phyloP scores from a whole-genome alignment of 2,888 invertebrate species.

The Esperia sulphurella region DNA sequence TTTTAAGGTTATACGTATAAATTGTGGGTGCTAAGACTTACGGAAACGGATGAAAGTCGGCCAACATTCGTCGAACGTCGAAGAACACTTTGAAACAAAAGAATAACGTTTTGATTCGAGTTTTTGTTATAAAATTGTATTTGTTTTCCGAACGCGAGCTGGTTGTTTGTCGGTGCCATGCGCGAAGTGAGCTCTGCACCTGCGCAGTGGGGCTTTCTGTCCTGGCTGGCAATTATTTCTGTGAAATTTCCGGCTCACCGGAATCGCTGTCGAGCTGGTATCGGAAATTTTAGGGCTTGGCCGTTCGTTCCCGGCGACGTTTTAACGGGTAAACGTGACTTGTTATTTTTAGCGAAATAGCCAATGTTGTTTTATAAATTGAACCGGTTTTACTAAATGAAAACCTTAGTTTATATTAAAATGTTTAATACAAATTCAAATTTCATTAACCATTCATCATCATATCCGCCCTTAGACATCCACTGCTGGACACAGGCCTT shows the following conservation, averaged over 20 bases:
- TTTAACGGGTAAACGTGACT: constrained; percentile 31
- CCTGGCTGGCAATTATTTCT: constrained; percentile 52
- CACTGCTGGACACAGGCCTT: no score
- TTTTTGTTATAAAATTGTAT: constrained; percentile 26
- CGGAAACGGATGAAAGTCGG: no score
- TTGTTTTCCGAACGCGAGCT: constrained; percentile 46
- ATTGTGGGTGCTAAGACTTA: no score
- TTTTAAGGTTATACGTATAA: constrained; percentile 7
- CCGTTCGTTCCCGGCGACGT: constrained; percentile 29
- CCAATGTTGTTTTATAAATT: background rate
- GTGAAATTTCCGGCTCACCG: constrained; percentile 59
- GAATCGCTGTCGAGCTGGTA: no score
- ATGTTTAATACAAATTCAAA: no score
- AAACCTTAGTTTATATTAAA: no score
- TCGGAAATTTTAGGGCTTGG: constrained; percentile 60
- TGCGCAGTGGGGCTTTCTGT: constrained; percentile 37
- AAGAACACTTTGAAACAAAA: background rate
- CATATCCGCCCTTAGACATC: no score
- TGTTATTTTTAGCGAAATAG: constrained; percentile 10
- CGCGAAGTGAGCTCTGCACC: constrained; percentile 44
- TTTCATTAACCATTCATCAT: no score
- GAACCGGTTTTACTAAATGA: background rate
- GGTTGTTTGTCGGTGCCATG: constrained; percentile 42
- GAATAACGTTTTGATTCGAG: background rate
- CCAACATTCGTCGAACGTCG: background rate